Evolutionary conservation across 1,140 invertebrate genomes (phyloP).

Genomic region (Parapsyche elsis): DNA sequence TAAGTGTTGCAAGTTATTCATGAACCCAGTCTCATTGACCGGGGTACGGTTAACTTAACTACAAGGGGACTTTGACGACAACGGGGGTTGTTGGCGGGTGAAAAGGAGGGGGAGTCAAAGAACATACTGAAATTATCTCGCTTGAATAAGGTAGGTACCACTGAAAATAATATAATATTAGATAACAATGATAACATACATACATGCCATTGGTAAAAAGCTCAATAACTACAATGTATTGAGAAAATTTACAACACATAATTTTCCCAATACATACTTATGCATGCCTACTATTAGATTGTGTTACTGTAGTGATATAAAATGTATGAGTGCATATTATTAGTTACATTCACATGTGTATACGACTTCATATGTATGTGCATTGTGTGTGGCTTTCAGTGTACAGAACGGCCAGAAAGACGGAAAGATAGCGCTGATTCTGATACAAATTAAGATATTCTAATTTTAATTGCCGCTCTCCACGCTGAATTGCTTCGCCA

Average conservation of each 20-base stretch:
- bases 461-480: constrained; percentile 54
- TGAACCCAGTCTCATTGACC: constrained; percentile 40
- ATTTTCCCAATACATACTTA: too few species aligned
- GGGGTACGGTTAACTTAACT: constrained; percentile 35
- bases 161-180: background rate
- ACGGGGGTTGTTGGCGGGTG: background rate
- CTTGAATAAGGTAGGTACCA: constrained; percentile 6
- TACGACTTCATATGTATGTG: too few species aligned
- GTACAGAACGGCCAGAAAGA: background rate
- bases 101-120: constrained; percentile 20
- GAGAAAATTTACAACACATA: too few species aligned
- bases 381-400: background rate
- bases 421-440: constrained; percentile 7
- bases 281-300: too few species aligned
- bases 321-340: background rate
- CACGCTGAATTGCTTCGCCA: constrained; percentile 21
- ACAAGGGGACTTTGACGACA: constrained; percentile 23
- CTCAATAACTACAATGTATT: too few species aligned
- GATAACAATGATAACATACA: background rate
- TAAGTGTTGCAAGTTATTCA: constrained; percentile 43
- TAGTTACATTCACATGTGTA: background rate
- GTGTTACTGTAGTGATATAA: too few species aligned
- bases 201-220: too few species aligned
- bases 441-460: constrained; percentile 56
- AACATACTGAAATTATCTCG: constrained; percentile 35